These are phyloP conservation scores for Drosophila busckii DNA, from an alignment of 1,140 invertebrate genomes.

Conservation along the genomic window DNA sequence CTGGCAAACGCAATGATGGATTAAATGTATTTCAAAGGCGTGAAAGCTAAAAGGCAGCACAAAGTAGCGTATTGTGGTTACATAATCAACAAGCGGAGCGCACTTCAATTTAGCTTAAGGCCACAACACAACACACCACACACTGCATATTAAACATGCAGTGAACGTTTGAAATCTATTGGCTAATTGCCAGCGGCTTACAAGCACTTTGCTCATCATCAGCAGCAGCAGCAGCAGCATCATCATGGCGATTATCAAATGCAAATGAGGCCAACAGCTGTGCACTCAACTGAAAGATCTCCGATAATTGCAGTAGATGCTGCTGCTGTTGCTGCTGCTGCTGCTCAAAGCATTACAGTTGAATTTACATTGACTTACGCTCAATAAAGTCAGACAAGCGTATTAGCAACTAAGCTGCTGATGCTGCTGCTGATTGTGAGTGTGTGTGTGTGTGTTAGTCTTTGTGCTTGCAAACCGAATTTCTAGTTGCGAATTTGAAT, in stretches of 20 bases:
- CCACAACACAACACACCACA: conserved; percentile 9
- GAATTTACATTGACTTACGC: conserved; percentile 54
- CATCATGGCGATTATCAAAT: too few species aligned
- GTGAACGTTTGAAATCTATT: conserved; percentile 30
- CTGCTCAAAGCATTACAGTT: neutral
- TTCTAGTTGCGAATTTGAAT: too few species aligned
- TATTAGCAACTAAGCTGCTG: neutral
- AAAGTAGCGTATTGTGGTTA: conserved; percentile 69
- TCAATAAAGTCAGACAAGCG: conserved; percentile 36
- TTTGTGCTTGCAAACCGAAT: too few species aligned
- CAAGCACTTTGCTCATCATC: conserved; percentile 2
- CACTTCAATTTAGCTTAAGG: conserved; percentile 63
- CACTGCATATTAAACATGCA: conserved; percentile 12
- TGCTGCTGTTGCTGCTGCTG: neutral
- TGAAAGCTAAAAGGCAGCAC: conserved; percentile 70
- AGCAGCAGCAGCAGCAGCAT: too few species aligned
- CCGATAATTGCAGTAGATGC: conserved; percentile 50
- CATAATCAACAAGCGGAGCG: conserved; percentile 59
- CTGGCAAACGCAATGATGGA: conserved; percentile 58
- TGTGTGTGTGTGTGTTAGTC: too few species aligned
- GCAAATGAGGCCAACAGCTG: conserved; percentile 53
- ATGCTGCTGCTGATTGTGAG: conserved; percentile 17
- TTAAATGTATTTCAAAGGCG: conserved; percentile 76
- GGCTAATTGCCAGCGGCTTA: conserved; percentile 64
- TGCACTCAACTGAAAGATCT: conserved; percentile 60